Evolutionary conservation across 2,888 invertebrate genomes (phyloP), one percentile per base, ranked within the genome.

Genomic region (Drosophila robusta): DNA sequence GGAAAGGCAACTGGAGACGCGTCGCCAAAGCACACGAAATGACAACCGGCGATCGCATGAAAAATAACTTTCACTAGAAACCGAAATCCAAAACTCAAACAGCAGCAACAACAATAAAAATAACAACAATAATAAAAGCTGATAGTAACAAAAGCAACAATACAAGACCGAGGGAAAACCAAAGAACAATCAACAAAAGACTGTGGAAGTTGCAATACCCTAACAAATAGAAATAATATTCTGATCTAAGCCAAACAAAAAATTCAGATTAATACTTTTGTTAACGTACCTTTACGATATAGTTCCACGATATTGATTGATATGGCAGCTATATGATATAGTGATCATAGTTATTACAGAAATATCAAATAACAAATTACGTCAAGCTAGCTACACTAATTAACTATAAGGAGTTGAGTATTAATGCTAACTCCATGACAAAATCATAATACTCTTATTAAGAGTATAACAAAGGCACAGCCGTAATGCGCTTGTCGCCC

Each of bases 61-160:
- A 70, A 70, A 75, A 84, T 78, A 80, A 86, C 86, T 86, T 86
- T 86, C 86, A 86, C 86, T 86, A 86, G 87, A 87, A 86, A 75
- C 73, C 62, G 73, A 83, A 80, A 80, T 66, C 57, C 65, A 68
- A 70, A 70, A 65, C 71, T 42, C 51, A 36, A 58, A 49, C 32
- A 54, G 51, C 64, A 62, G 70, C 66, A 60, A 47, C 41, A 73
- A 34, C 62, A 65, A 18, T 18, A 18, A 8, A 24, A 55, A 49
- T 18, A 54, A 39, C 32, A 50, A 32, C 14, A 47, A 51, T 22
- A 34, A 47, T 42, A 56, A 54, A 71, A 85, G 55, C 79, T 78
- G 80, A 77, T 67, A 76, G 65, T 65, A 76, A 71, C 57, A 67
- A 58, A 50, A 72, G 55, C 46, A 52, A 50, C 29, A 44, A n/a